Conservation (phyloP, 2,888 invertebrate species). For the Plebejus melissa region DNA sequence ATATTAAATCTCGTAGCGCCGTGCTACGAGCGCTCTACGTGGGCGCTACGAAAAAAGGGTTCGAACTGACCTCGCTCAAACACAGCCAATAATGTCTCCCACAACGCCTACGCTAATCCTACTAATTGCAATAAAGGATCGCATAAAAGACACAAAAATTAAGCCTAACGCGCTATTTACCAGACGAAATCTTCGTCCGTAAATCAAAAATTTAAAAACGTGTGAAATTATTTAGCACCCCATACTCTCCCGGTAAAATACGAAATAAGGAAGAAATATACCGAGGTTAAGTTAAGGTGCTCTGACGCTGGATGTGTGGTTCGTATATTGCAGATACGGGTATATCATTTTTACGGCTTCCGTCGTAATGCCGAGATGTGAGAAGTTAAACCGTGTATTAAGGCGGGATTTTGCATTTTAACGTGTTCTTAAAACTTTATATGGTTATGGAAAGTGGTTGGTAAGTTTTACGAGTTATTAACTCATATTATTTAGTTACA, state of each 20-base stretch:
- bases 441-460: conserved; percentile 3
- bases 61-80: neutral
- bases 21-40: neutral
- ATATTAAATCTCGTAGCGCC: neutral
- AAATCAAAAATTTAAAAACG: neutral
- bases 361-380: conserved; percentile 34
- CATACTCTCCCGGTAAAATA: conserved; percentile 3
- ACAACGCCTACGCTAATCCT: neutral
- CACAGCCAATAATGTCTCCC: neutral
- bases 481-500: neutral
- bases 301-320: neutral
- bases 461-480: neutral
- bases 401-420: conserved; percentile 25
- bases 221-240: conserved; percentile 1
- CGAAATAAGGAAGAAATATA: conserved; percentile 1
- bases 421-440: conserved; percentile 17
- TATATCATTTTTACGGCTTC: conserved; percentile 38
- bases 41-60: neutral
- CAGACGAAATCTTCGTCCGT: neutral
- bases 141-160: neutral
- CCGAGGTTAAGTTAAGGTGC: conserved; percentile 12
- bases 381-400: conserved; percentile 26
- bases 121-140: neutral
- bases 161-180: neutral
- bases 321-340: conserved; percentile 20